Percentiles rank a stretch among this genome's conserved stretches.
These are phyloP conservation scores for Megalonaias nervosa DNA, from an alignment of 1,140 invertebrate species.

Conservation along the genomic window DNA sequence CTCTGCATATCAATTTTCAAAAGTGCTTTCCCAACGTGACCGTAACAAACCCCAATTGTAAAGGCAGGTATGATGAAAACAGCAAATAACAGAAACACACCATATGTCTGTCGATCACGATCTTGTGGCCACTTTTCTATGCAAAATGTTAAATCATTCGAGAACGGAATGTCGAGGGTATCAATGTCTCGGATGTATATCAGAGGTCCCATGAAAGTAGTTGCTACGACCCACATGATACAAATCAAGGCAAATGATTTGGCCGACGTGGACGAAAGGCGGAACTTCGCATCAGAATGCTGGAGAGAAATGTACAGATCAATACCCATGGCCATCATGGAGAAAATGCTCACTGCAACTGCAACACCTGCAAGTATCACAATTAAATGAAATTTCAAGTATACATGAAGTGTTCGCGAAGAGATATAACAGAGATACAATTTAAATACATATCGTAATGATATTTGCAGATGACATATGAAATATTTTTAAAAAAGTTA, in stretches of 20 bases:
- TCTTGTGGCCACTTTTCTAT: slow-evolving; percentile 73
- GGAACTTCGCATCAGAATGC: slow-evolving; percentile 75
- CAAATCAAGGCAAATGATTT: slow-evolving; percentile 76
- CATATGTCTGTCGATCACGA: slow-evolving; percentile 70
- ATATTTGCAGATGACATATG: no score
- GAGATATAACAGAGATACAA: no score
- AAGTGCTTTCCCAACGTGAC: slow-evolving; percentile 66
- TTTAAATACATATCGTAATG: no score
- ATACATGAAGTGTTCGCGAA: no score
- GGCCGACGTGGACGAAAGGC: slow-evolving; percentile 74
- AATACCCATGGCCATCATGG: slow-evolving; percentile 86
- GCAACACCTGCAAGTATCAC: slow-evolving; percentile 77
- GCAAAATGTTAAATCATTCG: slow-evolving; percentile 72
- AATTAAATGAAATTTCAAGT: no score
- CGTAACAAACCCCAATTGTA: slow-evolving; percentile 74
- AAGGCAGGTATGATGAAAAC: slow-evolving; percentile 73
- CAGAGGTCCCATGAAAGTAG: slow-evolving; percentile 79
- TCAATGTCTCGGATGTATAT: slow-evolving; percentile 73
- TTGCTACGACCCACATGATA: slow-evolving; percentile 78
- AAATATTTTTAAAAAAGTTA: no score
- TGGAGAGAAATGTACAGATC: slow-evolving; percentile 84
- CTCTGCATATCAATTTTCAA: slow-evolving; percentile 75
- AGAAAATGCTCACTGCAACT: slow-evolving; percentile 84
- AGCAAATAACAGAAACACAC: slow-evolving; percentile 72
- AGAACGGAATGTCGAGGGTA: slow-evolving; percentile 34